Base-by-base conservation (phyloP, 2,888 invertebrate species). In the Lymantria dispar region DNA sequence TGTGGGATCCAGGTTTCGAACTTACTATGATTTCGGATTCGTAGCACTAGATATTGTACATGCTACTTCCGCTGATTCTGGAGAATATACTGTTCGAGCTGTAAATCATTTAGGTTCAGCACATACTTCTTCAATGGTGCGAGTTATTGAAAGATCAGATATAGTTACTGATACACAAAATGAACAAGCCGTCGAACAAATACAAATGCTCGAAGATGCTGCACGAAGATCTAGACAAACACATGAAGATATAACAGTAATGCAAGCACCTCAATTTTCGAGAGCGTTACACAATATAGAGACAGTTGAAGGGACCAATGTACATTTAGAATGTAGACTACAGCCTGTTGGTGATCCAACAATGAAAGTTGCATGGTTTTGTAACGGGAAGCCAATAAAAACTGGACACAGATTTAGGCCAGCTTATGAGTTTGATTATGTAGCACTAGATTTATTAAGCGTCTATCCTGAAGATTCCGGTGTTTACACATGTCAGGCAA, bases 391-490 rank as follows among this genome's bases (percentile, higher is more conserved):
- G 61, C 97, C 98, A 0, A 94, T 99, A 1, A 97, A 96, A 78
- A 96, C 96, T 41, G 98, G 98, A 62, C 95, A 98, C 76, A 94
- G 99, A 61, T 99, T 99, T 92, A 94, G 98, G 76, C 98, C 98
- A 40, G 97, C 98, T 3, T 97, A 98, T 75, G 99, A 99, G 85
- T 98, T 99, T 80, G 98, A 98, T 75, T 99, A 98, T 78, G 98
- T 99, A 13, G 98, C 99, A 8, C 92, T 99, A 48, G 99, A 99
- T 85, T 94, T 99, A 46, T 92, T 99, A 15, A 98, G 98, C 73
- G 98, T 98, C 22, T 99, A 98, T 80, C 97, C 99, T n/a, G 96
- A 96, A 70, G 99, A 99, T 86, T 97, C 97, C 7, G 99, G 99
- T 13, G 96, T 98, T 0, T 99, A 99, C 81, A 98, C 98, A 10